Base-by-base conservation (phyloP, 1,140 invertebrate species). In the Trichomalopsis sarcophagae region DNA sequence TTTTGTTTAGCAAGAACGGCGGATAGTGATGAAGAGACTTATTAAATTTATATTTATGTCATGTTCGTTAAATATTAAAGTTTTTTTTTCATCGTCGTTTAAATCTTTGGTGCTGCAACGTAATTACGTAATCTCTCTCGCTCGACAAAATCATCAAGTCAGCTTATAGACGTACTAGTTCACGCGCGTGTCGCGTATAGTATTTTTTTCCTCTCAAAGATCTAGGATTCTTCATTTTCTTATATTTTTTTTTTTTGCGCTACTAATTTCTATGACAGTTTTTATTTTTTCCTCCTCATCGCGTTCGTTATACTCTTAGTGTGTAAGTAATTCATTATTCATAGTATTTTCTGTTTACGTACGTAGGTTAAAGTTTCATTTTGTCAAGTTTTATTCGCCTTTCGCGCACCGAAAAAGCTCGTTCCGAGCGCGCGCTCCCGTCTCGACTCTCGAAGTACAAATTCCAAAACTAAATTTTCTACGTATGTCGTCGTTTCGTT, bases 31-130 rank as follows among this genome's bases (percentile, higher is more conserved):
- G 21, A 75, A 81, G 77, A 84, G 77, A 84, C 40, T 84, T n/a
- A 47, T 81, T 79, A 69, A 84, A 69, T 84, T 30, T 75, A 62
- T 83, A 69, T 71, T 69, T 81, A 73, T 81, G 50, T 73, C 11
- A 81, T 47, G 30, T 78, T 27, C 23, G 14, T 82, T 75, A 75
- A 74, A 75, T 75, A 50, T 68, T 78, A 77, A 78, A 71, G 62
- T 66, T 81, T 74, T 33, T 68, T 69, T 33, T 69, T 81, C 55
- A 62, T 62, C 55, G 1, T 21, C 55, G 21, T 62, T 76, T 75
- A 47, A 76, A 85, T 76, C 78, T 74, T 84, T 84, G 77, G 83
- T 84, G 77, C 77, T 80, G 77, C 47, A 84, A 84, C 77, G 68
- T 44, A 74, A 80, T 66, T 27, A 27, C 27, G 21, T 30, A 14